Evolutionary conservation across 2,797 vertebrate genomes (phyloP), one percentile per base, ranked within the genome.

Genomic region (Megalops cyprinoides): DNA sequence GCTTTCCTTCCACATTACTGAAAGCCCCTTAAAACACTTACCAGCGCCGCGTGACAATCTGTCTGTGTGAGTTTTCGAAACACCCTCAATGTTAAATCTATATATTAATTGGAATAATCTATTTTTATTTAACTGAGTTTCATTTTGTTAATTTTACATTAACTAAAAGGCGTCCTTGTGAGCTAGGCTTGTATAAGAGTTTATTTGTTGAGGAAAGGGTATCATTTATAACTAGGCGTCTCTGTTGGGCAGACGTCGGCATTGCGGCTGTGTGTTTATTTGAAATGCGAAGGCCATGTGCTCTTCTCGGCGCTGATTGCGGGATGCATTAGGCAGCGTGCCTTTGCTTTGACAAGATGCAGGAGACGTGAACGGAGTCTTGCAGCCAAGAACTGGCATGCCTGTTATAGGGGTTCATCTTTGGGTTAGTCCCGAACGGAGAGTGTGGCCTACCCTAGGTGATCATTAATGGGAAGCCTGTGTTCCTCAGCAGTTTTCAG

Each of bases 201-300:
- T 92, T 94, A 90, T 94, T 94, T 93, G 92, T 88, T 82, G 85
- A 92, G 88, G 85, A 78, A 82, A 62, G 82, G 82, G 81, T 82
- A 83, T 91, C 88, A 93, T 94, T 94, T 93, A 92, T 93, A 87
- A 87, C 78, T 78, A 79, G 81, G 65, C 65, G 44, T 67, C 67
- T 87, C 84, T 88, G 85, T 87, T 87, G 82, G 83, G 85, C 88
- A 89, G 88, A 88, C 87, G 87, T 85, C 77, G 85, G 79, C 74
- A 77, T 75, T 46, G 76, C 76, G 80, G 73, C 67, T 87, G 85
- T 82, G 77, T 87, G 87, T 92, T 92, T 90, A 87, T 90, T 91
- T 92, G 82, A 87, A 87, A 87, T 85, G 79, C 80, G 80, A 73
- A 73, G 79, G 79, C 85, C 81, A 82, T 86, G 85, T 81, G 84